A percentile compares a stretch with the other conserved stretches of the same genome.
These are phyloP conservation scores for Patella vulgata DNA, from an alignment of 1,140 invertebrate species.

Conservation along the genomic window DNA sequence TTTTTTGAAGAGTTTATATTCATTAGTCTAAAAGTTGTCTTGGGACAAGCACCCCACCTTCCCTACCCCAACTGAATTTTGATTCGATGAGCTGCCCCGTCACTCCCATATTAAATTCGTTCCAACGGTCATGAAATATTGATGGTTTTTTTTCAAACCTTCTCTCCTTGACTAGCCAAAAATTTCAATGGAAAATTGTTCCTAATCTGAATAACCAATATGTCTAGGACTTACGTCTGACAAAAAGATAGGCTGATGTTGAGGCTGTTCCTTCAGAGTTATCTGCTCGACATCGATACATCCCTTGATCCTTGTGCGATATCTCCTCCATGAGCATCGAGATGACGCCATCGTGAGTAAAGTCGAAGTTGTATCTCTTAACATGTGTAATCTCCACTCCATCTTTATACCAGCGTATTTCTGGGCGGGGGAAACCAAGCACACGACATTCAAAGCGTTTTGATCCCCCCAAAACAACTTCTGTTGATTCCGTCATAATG, in stretches of 20 bases:
- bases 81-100: no score
- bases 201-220: no score
- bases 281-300: constrained; percentile 53
- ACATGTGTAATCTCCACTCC: constrained; percentile 55
- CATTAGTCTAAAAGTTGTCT: no score
- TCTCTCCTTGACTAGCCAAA: no score
- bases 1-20: no score
- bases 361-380: constrained; percentile 51
- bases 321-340: constrained; percentile 58
- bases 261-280: constrained; percentile 60
- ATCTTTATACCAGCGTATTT: constrained; percentile 61
- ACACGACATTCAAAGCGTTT: constrained; percentile 63
- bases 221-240: constrained; percentile 56
- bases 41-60: no score
- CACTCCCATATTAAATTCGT: no score
- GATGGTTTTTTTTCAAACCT: no score
- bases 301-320: constrained; percentile 48
- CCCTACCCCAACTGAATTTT: no score
- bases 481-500: constrained; percentile 55
- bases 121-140: no score
- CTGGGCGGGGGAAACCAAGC: constrained; percentile 55
- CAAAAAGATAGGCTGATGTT: constrained; percentile 57
- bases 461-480: constrained; percentile 50
- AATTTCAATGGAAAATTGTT: no score
- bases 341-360: constrained; percentile 49